Base-by-base conservation (phyloP, 2,888 invertebrate species). In the Cerceris ruficornis region DNA sequence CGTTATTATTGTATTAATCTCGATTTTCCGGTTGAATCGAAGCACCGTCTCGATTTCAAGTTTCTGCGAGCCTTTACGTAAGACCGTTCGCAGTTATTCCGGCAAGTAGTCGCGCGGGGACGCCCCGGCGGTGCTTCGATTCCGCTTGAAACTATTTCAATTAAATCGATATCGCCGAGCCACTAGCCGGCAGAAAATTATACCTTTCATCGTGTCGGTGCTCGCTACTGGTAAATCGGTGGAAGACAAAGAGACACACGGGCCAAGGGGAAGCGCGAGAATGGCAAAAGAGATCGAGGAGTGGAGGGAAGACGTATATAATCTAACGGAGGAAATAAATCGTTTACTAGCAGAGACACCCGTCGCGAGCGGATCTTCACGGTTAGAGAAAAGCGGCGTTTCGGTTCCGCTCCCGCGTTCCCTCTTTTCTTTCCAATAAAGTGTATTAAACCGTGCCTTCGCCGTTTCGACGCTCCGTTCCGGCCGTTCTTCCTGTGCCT, bases 311-410 rank as follows among this genome's bases (percentile, higher is more conserved):
- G 1, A 50, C n/a, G 50, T 11, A 50, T 50, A 50, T n/a, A 28
- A 50, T n/a, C 50, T 49, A 75, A 67, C 59, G 76, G 28, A 71
- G 75, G 77, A 83, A 81, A 84, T 84, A 84, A 84, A 84, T 84
- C 83, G 81, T 85, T 83, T 83, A 73, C 74, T 70, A 61, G 69
- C 66, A 62, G 80, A 82, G 75, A 84, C 82, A 80, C 84, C 81
- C 80, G 77, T 84, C 74, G 80, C 61, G 82, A 75, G 68, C 71
- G 84, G 77, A 84, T 85, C 77, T 82, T 80, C 80, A 65, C 74
- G 82, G 77, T 82, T 82, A 28, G 82, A 72, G 75, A 49, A 70
- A 62, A 39, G 39, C 39, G 46, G 68, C 71, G 69, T 71, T 79
- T 75, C 76, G 50, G 66, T 54, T 66, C 41, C 54, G 43, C 61